phyloP scores from a whole-genome alignment of 2,888 invertebrate species.

The Tryphoninae sp. region DNA sequence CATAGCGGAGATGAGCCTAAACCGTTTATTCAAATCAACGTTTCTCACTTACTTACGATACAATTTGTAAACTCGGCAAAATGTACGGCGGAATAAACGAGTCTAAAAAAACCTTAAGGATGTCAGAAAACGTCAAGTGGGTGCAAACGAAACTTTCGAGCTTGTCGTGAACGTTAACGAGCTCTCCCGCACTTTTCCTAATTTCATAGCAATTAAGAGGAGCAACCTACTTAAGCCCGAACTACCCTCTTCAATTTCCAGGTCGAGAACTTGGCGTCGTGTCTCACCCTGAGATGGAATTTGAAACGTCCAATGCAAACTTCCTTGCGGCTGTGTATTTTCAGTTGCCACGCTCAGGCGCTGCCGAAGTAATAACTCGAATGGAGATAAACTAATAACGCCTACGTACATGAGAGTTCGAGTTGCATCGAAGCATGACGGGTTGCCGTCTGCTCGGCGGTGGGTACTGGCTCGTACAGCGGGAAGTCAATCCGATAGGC shows the following conservation, averaged over 20 bases:
- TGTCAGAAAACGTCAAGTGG: too few species aligned
- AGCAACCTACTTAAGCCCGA: not conserved
- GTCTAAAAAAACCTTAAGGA: too few species aligned
- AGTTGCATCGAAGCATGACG: conserved; percentile 28
- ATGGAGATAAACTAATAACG: not conserved
- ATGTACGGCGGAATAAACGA: too few species aligned
- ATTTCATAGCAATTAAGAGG: conserved; percentile 38
- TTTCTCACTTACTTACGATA: too few species aligned
- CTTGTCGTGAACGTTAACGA: conserved; percentile 32
- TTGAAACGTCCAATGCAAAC: too few species aligned
- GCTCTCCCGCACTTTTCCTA: conserved; percentile 31
- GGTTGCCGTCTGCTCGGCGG: conserved; percentile 23
- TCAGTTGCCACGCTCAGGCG: too few species aligned
- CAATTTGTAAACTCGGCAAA: too few species aligned
- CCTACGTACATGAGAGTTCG: not conserved
- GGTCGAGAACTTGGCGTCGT: not conserved
- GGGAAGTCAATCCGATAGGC: conserved; percentile 29
- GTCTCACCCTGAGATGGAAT: not conserved
- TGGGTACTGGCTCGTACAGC: conserved; percentile 9
- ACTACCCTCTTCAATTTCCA: not conserved
- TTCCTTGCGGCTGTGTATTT: too few species aligned
- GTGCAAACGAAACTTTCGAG: not conserved
- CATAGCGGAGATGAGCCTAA: too few species aligned
- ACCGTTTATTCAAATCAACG: too few species aligned
- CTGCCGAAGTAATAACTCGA: not conserved